Base-by-base conservation (phyloP, 2,113 vertebrate species). In the Nyctibius bracteatus region DNA sequence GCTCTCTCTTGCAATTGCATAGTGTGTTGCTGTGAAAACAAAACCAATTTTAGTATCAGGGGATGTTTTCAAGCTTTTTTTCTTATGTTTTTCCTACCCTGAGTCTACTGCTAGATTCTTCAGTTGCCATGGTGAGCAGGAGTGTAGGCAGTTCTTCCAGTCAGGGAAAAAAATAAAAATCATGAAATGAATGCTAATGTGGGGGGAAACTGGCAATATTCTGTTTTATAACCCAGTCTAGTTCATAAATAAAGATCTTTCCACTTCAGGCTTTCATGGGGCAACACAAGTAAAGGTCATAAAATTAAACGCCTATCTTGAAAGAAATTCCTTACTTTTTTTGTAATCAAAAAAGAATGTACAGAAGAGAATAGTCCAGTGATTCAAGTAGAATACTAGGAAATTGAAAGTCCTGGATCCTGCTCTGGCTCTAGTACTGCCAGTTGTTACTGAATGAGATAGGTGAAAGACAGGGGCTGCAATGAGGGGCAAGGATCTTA, bases 71-170 rank as follows among this genome's bases (percentile, higher is more conserved):
- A 21, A 96, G 88, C 86, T 62, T 12, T 24, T 92, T 83, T 35
- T 1, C 71, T 88, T 88, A 55, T 96, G 70, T 95, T 96, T 96
- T 97, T 96, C 87, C 93, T 88, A 88, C 94, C 71, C 93, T 75
- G 93, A 96, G 96, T 97, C 97, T 98, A 96, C 94, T 97, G 97
- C 95, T 97, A 97, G 97, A 96, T 96, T 97, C 96, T 97, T 96
- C 95, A 96, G 98, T 98, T 98, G 96, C 98, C 96, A 98, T 98
- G 98, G 98, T 97, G 97, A 98, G 92, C 85, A 63, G 86, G 80
- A 96, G 93, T 97, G 92, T 96, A 98, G 97, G 96, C 80, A 92
- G 93, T 95, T 94, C 90, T 98, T 98, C 95, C 92, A 97, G 95
- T 95, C 66, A 72, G 75, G 72, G 61, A 80, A 59, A 95, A 93